These are phyloP conservation scores for Sesia bembeciformis DNA, from an alignment of 2,888 invertebrate species.

Conservation along the genomic window DNA sequence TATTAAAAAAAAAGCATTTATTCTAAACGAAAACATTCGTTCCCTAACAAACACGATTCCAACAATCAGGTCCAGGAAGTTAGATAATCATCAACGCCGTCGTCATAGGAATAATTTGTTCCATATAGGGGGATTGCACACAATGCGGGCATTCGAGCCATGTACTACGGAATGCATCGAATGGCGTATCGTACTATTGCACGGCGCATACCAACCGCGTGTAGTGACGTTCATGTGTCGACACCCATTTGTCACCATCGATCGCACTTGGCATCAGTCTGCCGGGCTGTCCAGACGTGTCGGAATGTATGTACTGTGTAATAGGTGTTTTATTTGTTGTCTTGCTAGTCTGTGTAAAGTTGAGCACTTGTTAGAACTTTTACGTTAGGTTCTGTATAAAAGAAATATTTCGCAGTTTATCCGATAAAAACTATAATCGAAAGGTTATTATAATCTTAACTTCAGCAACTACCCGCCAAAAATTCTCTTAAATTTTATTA, in stretches of 20 bases:
- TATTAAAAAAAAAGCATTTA: too few relatives aligned
- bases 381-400: too few relatives aligned
- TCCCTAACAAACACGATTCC: too few relatives aligned
- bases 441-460: too few relatives aligned
- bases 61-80: conserved; percentile 26
- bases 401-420: too few relatives aligned
- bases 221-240: conserved; percentile 32
- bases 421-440: too few relatives aligned
- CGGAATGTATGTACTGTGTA: conserved; percentile 17
- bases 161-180: conserved; percentile 50
- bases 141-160: conserved; percentile 51
- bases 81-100: conserved; percentile 50
- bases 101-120: conserved; percentile 38
- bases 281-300: conserved; percentile 22
- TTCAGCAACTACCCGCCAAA: too few relatives aligned
- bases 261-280: conserved; percentile 22
- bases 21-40: too few relatives aligned
- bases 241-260: conserved; percentile 64
- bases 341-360: too few relatives aligned
- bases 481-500: too few relatives aligned
- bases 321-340: conserved; percentile 22
- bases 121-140: conserved; percentile 50
- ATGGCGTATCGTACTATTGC: conserved; percentile 25
- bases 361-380: too few relatives aligned
- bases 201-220: conserved; percentile 41